phyloP scores from a whole-genome alignment of 2,888 invertebrate genomes.

The Drosophila sordidapex region DNA sequence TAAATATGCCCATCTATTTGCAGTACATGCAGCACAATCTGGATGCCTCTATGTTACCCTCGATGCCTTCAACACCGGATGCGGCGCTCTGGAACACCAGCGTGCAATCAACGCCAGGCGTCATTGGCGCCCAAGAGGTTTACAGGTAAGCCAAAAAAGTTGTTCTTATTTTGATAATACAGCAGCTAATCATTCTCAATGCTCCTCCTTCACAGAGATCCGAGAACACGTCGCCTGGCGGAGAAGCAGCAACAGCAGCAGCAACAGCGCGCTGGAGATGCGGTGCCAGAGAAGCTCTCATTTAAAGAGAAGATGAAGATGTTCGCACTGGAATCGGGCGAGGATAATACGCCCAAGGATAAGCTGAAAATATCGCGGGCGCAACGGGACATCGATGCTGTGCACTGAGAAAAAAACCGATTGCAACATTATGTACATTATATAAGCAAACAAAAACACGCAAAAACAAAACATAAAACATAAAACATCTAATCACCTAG shows the following conservation, averaged over 20 bases:
- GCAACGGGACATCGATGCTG: slow-evolving; percentile 95
- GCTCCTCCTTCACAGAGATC: slow-evolving; percentile 88
- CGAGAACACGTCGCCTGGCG: slow-evolving; percentile 93
- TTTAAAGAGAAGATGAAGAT: slow-evolving; percentile 99
- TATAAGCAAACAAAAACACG: slow-evolving; percentile 27
- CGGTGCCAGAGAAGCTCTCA: slow-evolving; percentile 95
- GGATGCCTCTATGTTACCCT: slow-evolving; percentile 92
- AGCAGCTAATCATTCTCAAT: background rate
- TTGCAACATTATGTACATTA: slow-evolving; percentile 53
- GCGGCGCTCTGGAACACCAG: slow-evolving; percentile 84
- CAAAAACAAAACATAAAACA: slow-evolving; percentile 18
- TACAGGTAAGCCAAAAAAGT: slow-evolving; percentile 88
- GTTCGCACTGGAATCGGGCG: slow-evolving; percentile 99
- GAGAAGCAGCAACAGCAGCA: slow-evolving; percentile 92
- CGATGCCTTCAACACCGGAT: slow-evolving; percentile 89
- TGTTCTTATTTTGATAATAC: background rate
- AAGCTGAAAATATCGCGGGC: slow-evolving; percentile 98
- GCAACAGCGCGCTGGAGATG: slow-evolving; percentile 83
- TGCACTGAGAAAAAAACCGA: slow-evolving; percentile 85
- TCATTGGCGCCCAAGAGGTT: slow-evolving; percentile 99
- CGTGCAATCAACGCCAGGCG: slow-evolving; percentile 93
- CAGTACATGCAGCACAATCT: slow-evolving; percentile 86
- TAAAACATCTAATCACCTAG: slow-evolving; percentile 28
- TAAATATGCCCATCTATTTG: slow-evolving; percentile 19
- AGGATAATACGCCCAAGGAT: slow-evolving; percentile 95